Evolutionary conservation across 2,797 vertebrate species (phyloP), one percentile per base, ranked within the genome.

Genomic region (Kryptolebias ocellatus): DNA sequence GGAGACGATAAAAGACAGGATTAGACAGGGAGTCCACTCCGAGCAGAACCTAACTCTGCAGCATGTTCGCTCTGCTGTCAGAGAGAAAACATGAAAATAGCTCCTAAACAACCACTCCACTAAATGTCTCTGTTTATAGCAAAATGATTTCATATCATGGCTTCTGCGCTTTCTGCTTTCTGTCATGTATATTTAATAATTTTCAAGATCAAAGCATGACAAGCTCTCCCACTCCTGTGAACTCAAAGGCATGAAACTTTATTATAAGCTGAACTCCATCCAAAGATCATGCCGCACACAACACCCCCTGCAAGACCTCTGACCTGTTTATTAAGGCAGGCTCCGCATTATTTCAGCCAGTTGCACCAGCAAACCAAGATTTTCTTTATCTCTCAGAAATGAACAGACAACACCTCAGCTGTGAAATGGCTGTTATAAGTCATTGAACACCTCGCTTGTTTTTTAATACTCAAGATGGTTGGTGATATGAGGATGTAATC

Each of bases 401-500:
- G 83, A 79, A 81, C 85, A 84, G 80, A 83, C 83, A 86, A 88
- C 90, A 87, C 82, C 83, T 89, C 84, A 59, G 68, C 89, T 89
- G 90, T 90, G 89, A 92, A 93, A 92, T 89, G 83, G 86, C 86
- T 89, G 85, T 87, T 80, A 81, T 83, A 87, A 92, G 78, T 84
- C 89, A 81, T 81, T 83, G 87, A 92, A 83, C 88, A 90, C 87
- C 85, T 90, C 60, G 61, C 75, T 81, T 85, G 76, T 87, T 91
- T 89, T 51, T 88, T 84, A 87, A 83, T 90, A 82, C 76, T 70
- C 49, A 70, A 88, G 92, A 92, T 87, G 83, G 86, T 78, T 76
- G 76, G 82, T 87, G 90, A 93, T 91, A 92, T 72, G 84, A 89
- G 87, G 74, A 75, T 78, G 88, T 93, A 92, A 94, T 93, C 90